phyloP scores from a whole-genome alignment of 1,140 invertebrate species.

The Samia ricini region DNA sequence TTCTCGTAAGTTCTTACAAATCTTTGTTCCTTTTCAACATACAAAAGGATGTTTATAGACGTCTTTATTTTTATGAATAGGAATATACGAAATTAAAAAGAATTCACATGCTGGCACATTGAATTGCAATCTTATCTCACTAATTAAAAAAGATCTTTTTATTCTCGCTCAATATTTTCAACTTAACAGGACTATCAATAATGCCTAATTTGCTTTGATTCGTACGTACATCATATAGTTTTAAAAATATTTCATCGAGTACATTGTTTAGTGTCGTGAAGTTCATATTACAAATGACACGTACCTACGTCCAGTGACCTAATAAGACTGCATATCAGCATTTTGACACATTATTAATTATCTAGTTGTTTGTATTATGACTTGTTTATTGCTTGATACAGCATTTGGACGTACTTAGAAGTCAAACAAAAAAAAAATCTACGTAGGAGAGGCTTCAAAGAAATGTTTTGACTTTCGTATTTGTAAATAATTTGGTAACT shows the following conservation, averaged over 20 bases:
- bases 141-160: slow-evolving; percentile 10
- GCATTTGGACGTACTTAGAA: slow-evolving; percentile 11
- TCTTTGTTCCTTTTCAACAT: not conserved
- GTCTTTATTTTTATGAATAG: slow-evolving; percentile 3
- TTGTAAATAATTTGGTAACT: too few relatives aligned
- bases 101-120: slow-evolving; percentile 29
- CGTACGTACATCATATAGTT: not conserved
- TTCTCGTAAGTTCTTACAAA: slow-evolving; percentile 38
- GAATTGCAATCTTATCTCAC: slow-evolving; percentile 15
- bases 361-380: slow-evolving; percentile 28
- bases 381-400: slow-evolving; percentile 28
- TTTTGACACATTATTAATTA: slow-evolving; percentile 45
- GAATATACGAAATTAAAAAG: slow-evolving; percentile 18
- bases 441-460: too few relatives aligned
- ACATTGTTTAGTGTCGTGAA: slow-evolving; percentile 19
- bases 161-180: not conserved
- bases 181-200: not conserved
- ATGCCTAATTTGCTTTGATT: not conserved
- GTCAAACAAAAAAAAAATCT: not conserved
- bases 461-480: too few relatives aligned
- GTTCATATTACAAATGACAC: slow-evolving; percentile 38
- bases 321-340: slow-evolving; percentile 50
- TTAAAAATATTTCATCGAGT: slow-evolving; percentile 2
- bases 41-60: slow-evolving; percentile 15
- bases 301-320: slow-evolving; percentile 41